phyloP scores from a whole-genome alignment of 2,888 invertebrate species.

The Lamproptera curius region DNA sequence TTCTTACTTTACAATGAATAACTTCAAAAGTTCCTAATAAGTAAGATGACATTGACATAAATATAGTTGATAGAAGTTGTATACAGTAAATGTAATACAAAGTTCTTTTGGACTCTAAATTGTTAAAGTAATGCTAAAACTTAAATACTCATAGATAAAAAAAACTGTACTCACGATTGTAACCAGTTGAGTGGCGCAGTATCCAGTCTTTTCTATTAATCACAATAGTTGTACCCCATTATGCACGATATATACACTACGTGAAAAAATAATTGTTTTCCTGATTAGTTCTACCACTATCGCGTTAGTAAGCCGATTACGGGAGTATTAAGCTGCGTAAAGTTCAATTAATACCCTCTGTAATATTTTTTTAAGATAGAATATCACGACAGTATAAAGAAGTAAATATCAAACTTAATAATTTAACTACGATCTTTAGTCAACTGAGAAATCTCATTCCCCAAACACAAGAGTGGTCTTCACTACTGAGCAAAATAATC shows the following conservation, averaged over 20 bases:
- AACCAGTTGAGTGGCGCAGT: constrained; percentile 17
- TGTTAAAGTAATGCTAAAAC: no score
- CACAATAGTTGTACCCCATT: constrained; percentile 47
- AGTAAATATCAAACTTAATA: constrained; percentile 26
- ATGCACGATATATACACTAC: constrained; percentile 48
- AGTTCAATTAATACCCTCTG: constrained; percentile 24
- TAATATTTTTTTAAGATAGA: constrained; percentile 33
- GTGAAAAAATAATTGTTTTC: constrained; percentile 43
- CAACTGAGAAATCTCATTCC: constrained; percentile 30
- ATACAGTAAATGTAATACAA: no score
- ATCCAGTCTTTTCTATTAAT: constrained; percentile 40
- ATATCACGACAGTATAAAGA: constrained; percentile 28
- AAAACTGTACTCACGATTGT: constrained; percentile 27
- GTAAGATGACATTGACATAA: not conserved
- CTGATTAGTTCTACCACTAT: constrained; percentile 42
- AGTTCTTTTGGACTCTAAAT: no score
- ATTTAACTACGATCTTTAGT: constrained; percentile 27
- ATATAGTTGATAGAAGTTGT: no score
- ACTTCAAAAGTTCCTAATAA: not conserved
- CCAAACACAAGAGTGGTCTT: constrained; percentile 33
- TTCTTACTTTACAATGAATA: constrained; percentile 10
- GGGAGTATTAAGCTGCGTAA: constrained; percentile 22
- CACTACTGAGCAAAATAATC: constrained; percentile 28
- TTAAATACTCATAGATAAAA: not conserved
- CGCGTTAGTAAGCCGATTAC: constrained; percentile 30